Evolutionary conservation across 1,140 invertebrate species (phyloP).

Genomic region (Bursaphelenchus mucronatus): DNA sequence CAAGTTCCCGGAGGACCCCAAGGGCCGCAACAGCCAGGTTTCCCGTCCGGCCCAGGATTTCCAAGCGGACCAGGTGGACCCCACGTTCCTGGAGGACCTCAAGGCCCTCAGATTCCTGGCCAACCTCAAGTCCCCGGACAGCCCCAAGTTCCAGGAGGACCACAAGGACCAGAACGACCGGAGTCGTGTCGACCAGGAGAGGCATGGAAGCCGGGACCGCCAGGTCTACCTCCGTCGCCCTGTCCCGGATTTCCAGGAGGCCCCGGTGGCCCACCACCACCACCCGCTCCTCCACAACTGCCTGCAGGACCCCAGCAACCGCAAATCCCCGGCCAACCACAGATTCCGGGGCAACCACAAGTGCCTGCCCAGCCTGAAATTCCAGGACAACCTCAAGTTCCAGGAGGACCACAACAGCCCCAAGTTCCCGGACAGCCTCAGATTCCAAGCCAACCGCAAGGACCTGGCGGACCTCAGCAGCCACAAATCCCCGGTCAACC

Average conservation of each 20-base stretch:
- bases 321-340: constrained; percentile 21
- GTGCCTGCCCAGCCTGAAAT: constrained; percentile 21
- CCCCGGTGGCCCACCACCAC: background rate
- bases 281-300: background rate
- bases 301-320: constrained; percentile 4
- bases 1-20: constrained; percentile 17
- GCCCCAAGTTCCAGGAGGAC: constrained; percentile 25
- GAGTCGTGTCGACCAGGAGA: too few species aligned
- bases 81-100: background rate
- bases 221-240: too few species aligned
- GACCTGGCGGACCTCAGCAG: background rate
- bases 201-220: too few species aligned
- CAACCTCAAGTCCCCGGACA: constrained; percentile 29
- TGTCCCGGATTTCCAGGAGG: background rate
- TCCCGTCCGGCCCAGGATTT: constrained; percentile 1
- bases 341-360: constrained; percentile 20
- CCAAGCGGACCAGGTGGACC: constrained; percentile 7
- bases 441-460: constrained; percentile 23
- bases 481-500: constrained; percentile 13
- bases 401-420: constrained; percentile 12
- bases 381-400: constrained; percentile 21
- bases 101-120: constrained; percentile 14
- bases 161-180: background rate
- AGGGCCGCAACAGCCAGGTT: constrained; percentile 18
- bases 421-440: constrained; percentile 27